Evolutionary conservation across 2,888 invertebrate genomes (phyloP), one percentile per base, ranked within the genome.

Genomic region (Mechanitis messenoides): DNA sequence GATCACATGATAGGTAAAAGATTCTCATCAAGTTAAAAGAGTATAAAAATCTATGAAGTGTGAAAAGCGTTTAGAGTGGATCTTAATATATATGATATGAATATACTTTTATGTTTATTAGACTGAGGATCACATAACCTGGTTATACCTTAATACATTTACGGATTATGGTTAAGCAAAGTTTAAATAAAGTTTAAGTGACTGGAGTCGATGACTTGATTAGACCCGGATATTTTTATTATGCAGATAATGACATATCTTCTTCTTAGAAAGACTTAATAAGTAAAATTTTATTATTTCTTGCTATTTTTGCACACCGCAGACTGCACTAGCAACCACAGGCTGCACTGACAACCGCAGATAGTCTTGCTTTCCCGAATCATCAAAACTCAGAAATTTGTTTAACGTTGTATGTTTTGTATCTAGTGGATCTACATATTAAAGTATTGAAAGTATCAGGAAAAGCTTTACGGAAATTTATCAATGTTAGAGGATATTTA

Each of bases 21-120:
- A 50, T 28, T 31, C 50, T 50, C 31, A 31, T 28, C 50, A 50
- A 31, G 28, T 28, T 50, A 28, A 50, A 28, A 50, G 50, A 50
- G 50, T 31, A 50, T 50, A 50, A 50, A 50, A 50, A 50, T 50
- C 50, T 7, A 50, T 50, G 50, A 50, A 50, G 31, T 50, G 50
- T 50, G 50, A 50, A 50, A 50, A 50, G 31, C 50, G 31, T 31
- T 31, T 9, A 50, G 31, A 31, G 50, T 50, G 31, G 50, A 50
- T 31, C 28, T 28, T 50, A 31, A 50, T 50, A 50, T 50, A 50
- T 6, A n/a, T 50, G 50, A 28, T 50, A 50, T 50, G 7, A 50
- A 31, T 6, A 7, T 31, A 31, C 31, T 50, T 28, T 50, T 50
- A 50, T 50, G 50, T 50, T 50, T 50, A 50, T 28, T 50, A 50